Evolutionary conservation across 1,140 invertebrate species (phyloP).

Genomic region (Drosophila orosa): DNA sequence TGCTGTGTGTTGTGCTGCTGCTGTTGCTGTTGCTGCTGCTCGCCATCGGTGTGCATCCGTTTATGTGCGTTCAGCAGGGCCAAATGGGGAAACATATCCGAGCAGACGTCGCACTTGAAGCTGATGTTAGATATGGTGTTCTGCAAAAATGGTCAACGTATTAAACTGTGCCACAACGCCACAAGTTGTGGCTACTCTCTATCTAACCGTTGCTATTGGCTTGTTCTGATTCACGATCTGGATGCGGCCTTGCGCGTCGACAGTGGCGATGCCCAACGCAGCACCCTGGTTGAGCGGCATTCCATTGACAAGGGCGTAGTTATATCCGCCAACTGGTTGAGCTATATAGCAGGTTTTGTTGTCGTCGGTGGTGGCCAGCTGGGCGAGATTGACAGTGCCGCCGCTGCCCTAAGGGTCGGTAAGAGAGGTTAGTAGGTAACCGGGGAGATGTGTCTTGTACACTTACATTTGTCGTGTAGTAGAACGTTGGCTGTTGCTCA

Average conservation of each 20-base stretch:
- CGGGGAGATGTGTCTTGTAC: background rate
- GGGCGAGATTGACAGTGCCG: slow-evolving; percentile 87
- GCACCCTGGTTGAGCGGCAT: slow-evolving; percentile 85
- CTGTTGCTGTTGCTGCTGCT: slow-evolving; percentile 67
- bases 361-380: slow-evolving; percentile 86
- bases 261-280: slow-evolving; percentile 80
- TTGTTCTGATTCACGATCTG: slow-evolving; percentile 84
- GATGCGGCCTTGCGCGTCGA: slow-evolving; percentile 80
- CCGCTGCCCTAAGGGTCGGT: slow-evolving; percentile 78
- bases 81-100: slow-evolving; percentile 91
- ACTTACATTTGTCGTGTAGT: slow-evolving; percentile 88
- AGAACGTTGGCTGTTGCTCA: slow-evolving; percentile 87
- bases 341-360: slow-evolving; percentile 89
- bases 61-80: slow-evolving; percentile 92
- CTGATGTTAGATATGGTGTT: slow-evolving; percentile 91
- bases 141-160: slow-evolving; percentile 57
- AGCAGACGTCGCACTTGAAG: slow-evolving; percentile 94
- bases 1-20: slow-evolving; percentile 71
- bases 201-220: slow-evolving; percentile 75
- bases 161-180: background rate
- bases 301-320: slow-evolving; percentile 88
- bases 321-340: slow-evolving; percentile 88
- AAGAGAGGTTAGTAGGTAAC: background rate
- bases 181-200: background rate
- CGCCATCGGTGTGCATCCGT: slow-evolving; percentile 88